A percentile compares a stretch with the other conserved stretches of the same genome.
Evolutionary conservation across 2,113 vertebrate genomes (phyloP).

Genomic region (Chloebia gouldiae): DNA sequence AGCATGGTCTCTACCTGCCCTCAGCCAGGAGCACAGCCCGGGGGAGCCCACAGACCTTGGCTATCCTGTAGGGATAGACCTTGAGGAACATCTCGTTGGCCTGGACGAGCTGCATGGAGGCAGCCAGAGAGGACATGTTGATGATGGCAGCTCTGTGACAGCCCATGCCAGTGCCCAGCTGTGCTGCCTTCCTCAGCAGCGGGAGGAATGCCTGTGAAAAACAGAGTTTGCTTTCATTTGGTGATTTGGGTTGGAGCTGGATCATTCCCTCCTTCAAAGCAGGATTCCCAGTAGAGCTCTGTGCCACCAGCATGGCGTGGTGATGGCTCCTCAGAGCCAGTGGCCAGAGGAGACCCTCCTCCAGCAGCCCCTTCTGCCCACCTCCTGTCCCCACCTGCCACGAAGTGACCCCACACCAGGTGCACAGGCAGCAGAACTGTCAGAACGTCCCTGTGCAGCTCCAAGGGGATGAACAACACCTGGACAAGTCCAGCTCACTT

Average conservation of each 20-base stretch:
- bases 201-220: slow-evolving; percentile 69
- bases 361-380: not conserved
- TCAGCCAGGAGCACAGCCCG: not conserved
- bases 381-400: not conserved
- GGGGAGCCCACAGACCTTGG: slow-evolving; percentile 56
- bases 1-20: not conserved
- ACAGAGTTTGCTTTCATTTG: not conserved
- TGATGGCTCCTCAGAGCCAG: not conserved
- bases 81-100: slow-evolving; percentile 42
- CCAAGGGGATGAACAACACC: not conserved
- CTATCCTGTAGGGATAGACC: slow-evolving; percentile 55
- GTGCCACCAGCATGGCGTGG: not conserved
- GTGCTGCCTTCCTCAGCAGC: slow-evolving; percentile 73
- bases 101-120: slow-evolving; percentile 75
- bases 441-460: not conserved
- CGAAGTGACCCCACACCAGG: not conserved
- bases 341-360: not conserved
- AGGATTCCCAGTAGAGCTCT: not conserved
- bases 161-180: slow-evolving; percentile 66
- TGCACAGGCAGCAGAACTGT: not conserved
- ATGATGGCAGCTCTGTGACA: slow-evolving; percentile 76
- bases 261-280: not conserved
- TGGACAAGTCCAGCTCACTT: not conserved
- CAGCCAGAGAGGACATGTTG: slow-evolving; percentile 74
- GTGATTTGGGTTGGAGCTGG: not conserved